These are phyloP conservation scores for Ctenopoma kingsleyae DNA, from an alignment of 2,797 vertebrate species.

Conservation along the genomic window DNA sequence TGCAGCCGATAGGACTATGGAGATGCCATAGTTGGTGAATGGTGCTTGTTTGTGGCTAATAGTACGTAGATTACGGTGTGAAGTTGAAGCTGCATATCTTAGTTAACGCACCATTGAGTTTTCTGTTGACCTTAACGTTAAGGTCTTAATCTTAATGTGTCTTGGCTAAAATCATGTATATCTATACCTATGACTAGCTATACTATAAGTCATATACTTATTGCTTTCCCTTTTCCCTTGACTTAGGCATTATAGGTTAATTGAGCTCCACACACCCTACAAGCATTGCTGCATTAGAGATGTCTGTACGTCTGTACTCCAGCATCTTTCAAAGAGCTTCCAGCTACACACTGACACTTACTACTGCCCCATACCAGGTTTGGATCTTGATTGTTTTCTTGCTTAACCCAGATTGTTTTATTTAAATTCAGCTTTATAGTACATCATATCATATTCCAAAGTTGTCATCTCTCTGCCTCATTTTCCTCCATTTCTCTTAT, in stretches of 20 bases:
- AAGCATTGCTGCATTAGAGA: constrained; percentile 65
- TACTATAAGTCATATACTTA: too few species aligned
- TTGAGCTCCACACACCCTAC: not conserved
- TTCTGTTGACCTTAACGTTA: not conserved
- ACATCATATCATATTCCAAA: not conserved
- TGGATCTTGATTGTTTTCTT: not conserved
- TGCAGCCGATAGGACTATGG: accelerated
- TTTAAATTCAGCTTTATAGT: not conserved
- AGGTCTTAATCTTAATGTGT: not conserved
- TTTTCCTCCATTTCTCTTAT: not conserved
- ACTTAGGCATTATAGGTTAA: not conserved
- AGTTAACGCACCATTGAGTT: not conserved
- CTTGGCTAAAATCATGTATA: not conserved
- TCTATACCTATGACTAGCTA: too few species aligned
- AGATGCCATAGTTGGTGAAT: not conserved
- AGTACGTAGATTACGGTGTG: not conserved
- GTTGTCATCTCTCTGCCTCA: not conserved
- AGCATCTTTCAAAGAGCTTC: constrained; percentile 85
- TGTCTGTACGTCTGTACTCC: constrained; percentile 88
- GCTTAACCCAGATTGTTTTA: not conserved
- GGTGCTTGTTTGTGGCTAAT: not conserved
- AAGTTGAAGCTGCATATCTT: not conserved
- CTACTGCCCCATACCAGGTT: constrained; percentile 71
- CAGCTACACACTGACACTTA: constrained; percentile 58
- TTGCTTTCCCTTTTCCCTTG: not conserved